Evolutionary conservation across 2,888 invertebrate genomes (phyloP).

Genomic region (Morpho helenor): DNA sequence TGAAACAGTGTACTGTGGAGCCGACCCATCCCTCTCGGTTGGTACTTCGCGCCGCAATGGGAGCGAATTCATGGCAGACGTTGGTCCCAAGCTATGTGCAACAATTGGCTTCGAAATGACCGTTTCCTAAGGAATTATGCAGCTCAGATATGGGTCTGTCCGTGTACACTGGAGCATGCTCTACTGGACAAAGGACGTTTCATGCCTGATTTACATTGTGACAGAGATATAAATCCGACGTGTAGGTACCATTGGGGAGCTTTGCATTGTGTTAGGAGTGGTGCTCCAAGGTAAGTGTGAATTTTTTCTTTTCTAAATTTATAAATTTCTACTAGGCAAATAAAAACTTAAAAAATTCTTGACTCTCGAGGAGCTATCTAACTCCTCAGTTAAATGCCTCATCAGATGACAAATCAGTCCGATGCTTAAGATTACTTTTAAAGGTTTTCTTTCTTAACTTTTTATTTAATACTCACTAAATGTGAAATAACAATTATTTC

Average conservation of each 20-base stretch:
- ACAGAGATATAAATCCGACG: conserved; percentile 92
- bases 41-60: conserved; percentile 97
- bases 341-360: no score
- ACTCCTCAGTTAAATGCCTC: no score
- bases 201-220: conserved; percentile 93
- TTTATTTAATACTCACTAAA: no score
- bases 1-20: conserved; percentile 88
- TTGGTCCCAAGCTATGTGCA: conserved; percentile 92
- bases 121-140: conserved; percentile 91
- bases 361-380: no score
- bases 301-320: no score
- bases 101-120: conserved; percentile 93
- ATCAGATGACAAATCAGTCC: no score
- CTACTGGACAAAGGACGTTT: conserved; percentile 94
- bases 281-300: conserved; percentile 88
- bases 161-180: conserved; percentile 95
- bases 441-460: no score
- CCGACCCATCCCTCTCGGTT: conserved; percentile 92
- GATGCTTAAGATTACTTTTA: no score
- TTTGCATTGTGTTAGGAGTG: conserved; percentile 94
- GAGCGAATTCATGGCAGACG: conserved; percentile 86
- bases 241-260: conserved; percentile 94
- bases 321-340: no score
- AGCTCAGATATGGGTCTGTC: conserved; percentile 90
- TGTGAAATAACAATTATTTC: no score